Conservation (phyloP, 2,113 vertebrate species). For the Uria lomvia region DNA sequence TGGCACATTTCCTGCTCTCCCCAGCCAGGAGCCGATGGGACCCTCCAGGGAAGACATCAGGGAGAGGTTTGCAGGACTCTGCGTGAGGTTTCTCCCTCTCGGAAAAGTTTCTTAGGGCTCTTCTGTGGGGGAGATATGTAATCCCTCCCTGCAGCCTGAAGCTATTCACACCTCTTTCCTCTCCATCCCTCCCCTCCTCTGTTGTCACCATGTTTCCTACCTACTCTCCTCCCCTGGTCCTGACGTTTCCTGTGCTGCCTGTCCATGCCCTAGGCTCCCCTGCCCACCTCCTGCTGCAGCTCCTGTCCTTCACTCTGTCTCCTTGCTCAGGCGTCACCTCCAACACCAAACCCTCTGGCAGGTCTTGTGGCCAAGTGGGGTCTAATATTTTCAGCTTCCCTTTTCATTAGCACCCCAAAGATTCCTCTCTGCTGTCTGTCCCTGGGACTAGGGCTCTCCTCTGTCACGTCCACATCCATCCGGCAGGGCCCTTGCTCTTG, state of each 20-base stretch:
- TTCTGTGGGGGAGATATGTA: not conserved
- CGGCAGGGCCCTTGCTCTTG: not conserved
- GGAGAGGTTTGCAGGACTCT: not conserved
- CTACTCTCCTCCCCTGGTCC: not conserved
- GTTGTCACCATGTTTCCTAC: not conserved
- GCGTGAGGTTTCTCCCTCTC: not conserved
- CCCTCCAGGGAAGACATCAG: not conserved
- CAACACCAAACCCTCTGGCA: not conserved
- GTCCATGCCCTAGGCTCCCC: not conserved
- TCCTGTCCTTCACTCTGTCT: not conserved
- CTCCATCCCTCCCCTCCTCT: not conserved
- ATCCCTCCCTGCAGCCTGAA: not conserved
- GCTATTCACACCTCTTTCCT: not conserved
- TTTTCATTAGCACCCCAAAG: not conserved
- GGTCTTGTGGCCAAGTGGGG: not conserved
- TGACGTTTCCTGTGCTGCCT: not conserved
- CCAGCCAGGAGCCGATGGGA: not conserved
- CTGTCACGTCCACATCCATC: not conserved
- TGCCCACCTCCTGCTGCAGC: not conserved
- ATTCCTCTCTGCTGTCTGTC: not conserved
- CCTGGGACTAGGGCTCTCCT: not conserved
- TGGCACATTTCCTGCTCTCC: fast-evolving
- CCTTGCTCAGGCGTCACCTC: not conserved
- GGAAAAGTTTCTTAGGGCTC: not conserved
- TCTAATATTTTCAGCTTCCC: not conserved